Evolutionary conservation across 2,113 vertebrate genomes (phyloP), one percentile per base, ranked within the genome.

Genomic region (Indicator indicator): DNA sequence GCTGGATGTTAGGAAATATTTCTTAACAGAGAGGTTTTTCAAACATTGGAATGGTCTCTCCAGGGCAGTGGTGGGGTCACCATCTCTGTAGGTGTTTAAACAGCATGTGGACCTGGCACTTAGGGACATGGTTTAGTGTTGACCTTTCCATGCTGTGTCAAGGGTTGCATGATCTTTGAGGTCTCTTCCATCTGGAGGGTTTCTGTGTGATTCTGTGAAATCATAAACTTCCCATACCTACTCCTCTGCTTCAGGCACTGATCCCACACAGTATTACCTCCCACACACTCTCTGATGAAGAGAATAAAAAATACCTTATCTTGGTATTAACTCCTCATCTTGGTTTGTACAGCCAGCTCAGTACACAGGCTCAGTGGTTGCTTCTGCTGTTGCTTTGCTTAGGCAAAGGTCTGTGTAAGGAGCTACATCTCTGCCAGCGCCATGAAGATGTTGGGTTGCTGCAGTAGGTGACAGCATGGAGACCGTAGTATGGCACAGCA

Each of bases 401-500:
- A 50, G 36, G 42, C 17, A 71, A 69, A 82, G 42, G 30, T 59
- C 38, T 74, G n/a, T 67, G 24, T 50, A 54, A 85, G 63, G 26
- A 85, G 12, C 38, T 55, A 75, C 38, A 46, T 19, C 20, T 74
- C 50, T 24, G 32, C 18, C 23, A 54, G 40, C 32, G 81, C 16
- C 70, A 60, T 4, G 24, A 28, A 82, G 71, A 36, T 30, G 12
- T 4, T 23, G 20, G 30, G 38, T 46, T 64, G 46, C 74, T 79
- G 68, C 68, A 73, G 27, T 17, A 84, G 59, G 9, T 64, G 30
- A 78, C 58, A 90, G 21, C 2, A 0, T 18, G 20, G 44, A 78
- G 36, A 52, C 17, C 2, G 0, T 59, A 32, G 27, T 42, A 38
- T 1, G 3, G 42, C 50, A 55, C 21, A 32, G 30, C 1, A 1